Conservation (phyloP, 1,140 invertebrate genomes). For the Tribolium madens region DNA sequence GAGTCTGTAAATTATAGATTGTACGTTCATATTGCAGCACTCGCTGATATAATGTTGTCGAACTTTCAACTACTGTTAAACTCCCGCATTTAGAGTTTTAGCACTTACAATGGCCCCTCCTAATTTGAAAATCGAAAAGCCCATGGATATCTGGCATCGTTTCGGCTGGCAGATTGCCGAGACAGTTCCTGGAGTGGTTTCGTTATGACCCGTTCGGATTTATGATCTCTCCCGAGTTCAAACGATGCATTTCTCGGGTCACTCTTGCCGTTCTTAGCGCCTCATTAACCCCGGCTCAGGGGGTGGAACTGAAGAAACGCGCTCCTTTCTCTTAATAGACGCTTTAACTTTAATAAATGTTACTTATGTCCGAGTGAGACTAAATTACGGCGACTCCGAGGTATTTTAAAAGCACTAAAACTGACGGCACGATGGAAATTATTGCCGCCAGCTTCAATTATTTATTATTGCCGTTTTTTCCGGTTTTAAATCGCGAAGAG, state of each 20-base stretch:
- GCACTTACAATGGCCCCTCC: slow-evolving; percentile 29
- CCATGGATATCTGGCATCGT: slow-evolving; percentile 49
- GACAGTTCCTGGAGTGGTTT: slow-evolving; percentile 55
- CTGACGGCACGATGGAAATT: not conserved
- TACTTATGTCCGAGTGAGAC: slow-evolving; percentile 47
- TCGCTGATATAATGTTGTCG: slow-evolving; percentile 36
- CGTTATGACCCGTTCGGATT: slow-evolving; percentile 53
- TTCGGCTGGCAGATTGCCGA: slow-evolving; percentile 56
- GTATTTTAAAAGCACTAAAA: slow-evolving; percentile 50
- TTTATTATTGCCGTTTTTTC: slow-evolving; percentile 28
- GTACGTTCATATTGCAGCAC: slow-evolving; percentile 6
- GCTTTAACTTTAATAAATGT: slow-evolving; percentile 54
- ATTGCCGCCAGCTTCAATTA: slow-evolving; percentile 13
- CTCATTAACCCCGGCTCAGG: slow-evolving; percentile 56
- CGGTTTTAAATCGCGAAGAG: not conserved
- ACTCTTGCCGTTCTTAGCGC: slow-evolving; percentile 54
- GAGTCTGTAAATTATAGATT: slow-evolving; percentile 17
- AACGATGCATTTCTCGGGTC: slow-evolving; percentile 55
- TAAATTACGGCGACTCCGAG: slow-evolving; percentile 48
- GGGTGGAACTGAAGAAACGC: slow-evolving; percentile 51
- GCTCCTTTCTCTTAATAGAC: slow-evolving; percentile 50
- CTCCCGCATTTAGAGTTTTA: slow-evolving; percentile 40
- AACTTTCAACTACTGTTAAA: slow-evolving; percentile 50
- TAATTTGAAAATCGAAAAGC: slow-evolving; percentile 50
- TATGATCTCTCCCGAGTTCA: slow-evolving; percentile 53